Base-by-base conservation (phyloP, 53 echinoderm and acorn worm genomes). In the Holothuria scabra region DNA sequence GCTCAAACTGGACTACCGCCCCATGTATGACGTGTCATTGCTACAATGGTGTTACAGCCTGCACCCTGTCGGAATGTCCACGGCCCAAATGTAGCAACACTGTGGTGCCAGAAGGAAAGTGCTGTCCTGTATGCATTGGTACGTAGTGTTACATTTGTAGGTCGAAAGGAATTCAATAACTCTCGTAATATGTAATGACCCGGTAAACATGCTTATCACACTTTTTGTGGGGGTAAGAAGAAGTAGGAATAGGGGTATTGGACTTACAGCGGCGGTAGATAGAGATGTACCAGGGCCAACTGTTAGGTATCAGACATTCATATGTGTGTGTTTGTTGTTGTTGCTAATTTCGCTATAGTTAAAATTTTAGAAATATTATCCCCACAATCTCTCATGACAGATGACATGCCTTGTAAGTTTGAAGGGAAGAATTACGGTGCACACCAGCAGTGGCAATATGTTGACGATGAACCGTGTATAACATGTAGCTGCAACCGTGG, bases 11-110 rank as follows among this genome's bases (percentile, higher is more conserved):
- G 72, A 46, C 44, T n/a, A 25, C 37, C 48, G 49, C n/a, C 48
- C 72, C 72, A 24, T 72, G 72, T n/a, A 25, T 72, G 46, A 72
- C 72, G 5, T 72, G 72, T 11, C 72, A 72, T 48, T 72, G 72
- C 20, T 48, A 72, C 34, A 48, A 72, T 12, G 72, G 72, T 46
- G 48, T 72, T 13, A 72, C 44, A 48, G 72, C 72, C 19, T 72
- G 72, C 20, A 48, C 72, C 24, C 49, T 72, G 14, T 5, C 26
- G 9, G 72, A 72, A 0, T 72, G 72, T 44, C 72, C 72, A 21
- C 72, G 72, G 20, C 44, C 46, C 5, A 46, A 28, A 14, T 72
- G 72, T 72, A n/a, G 12, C 21, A 25, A 44, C 21, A 72, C 72
- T 22, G 72, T 12, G 12, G 24, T 72, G 3, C 72, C 72, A 48